Percentiles rank a stretch among this genome's conserved stretches.
phyloP scores from a whole-genome alignment of 2,113 vertebrate species.

The Lathamus discolor region DNA sequence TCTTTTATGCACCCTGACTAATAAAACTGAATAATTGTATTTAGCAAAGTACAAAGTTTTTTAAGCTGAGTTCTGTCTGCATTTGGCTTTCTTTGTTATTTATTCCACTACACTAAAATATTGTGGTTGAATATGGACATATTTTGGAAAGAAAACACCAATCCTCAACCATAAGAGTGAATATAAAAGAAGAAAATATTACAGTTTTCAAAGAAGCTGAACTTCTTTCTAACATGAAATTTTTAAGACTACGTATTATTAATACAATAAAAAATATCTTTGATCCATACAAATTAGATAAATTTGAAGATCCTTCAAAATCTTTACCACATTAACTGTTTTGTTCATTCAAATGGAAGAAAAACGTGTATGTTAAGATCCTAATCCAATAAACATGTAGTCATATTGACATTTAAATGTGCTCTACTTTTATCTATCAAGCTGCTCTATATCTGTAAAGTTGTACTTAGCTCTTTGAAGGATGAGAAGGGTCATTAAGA shows the following conservation, averaged over 20 bases:
- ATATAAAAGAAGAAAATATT: slow-evolving; percentile 63
- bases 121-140: slow-evolving; percentile 63
- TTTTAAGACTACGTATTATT: slow-evolving; percentile 76
- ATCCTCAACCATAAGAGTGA: neutral
- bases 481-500: neutral
- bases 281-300: neutral
- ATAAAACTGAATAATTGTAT: slow-evolving; percentile 73
- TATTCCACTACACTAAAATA: slow-evolving; percentile 70
- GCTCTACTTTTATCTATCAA: neutral
- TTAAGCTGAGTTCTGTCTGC: slow-evolving; percentile 58
- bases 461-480: neutral
- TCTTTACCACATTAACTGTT: slow-evolving; percentile 26
- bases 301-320: slow-evolving; percentile 38
- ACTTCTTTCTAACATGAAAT: slow-evolving; percentile 38
- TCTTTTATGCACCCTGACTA: slow-evolving; percentile 68
- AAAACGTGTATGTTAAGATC: slow-evolving; percentile 1
- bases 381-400: neutral
- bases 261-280: slow-evolving; percentile 52
- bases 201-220: slow-evolving; percentile 74
- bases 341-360: slow-evolving; percentile 13
- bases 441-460: neutral
- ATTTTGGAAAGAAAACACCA: slow-evolving; percentile 26
- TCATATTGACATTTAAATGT: neutral
- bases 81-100: slow-evolving; percentile 69
- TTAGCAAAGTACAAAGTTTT: slow-evolving; percentile 62